Evolutionary conservation across 2,113 vertebrate species (phyloP).

Genomic region (Sminthopsis crassicaudata): DNA sequence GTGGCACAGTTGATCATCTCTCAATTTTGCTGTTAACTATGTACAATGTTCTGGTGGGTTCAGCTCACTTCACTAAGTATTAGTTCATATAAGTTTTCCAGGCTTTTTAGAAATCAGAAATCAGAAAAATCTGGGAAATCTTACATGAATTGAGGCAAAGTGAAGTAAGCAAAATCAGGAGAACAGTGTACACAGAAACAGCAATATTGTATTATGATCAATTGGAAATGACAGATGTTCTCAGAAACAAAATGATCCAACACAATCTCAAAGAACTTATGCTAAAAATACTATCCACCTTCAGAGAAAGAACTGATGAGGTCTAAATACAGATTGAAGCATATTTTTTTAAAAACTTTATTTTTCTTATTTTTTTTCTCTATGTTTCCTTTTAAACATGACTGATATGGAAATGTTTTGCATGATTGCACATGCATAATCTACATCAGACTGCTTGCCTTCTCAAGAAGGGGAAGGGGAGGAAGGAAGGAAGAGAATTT

Average conservation of each 20-base stretch:
- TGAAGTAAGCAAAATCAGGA: neutral
- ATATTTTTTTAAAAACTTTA: neutral
- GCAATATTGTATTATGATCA: neutral
- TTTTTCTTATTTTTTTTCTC: too few relatives aligned
- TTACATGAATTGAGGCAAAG: neutral
- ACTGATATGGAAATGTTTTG: too few relatives aligned
- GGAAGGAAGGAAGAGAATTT: neutral
- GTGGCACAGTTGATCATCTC: too few relatives aligned
- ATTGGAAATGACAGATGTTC: neutral
- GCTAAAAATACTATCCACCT: neutral
- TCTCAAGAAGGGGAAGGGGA: neutral
- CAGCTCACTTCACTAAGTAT: too few relatives aligned
- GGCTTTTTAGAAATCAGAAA: too few relatives aligned
- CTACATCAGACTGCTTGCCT: neutral
- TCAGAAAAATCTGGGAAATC: neutral
- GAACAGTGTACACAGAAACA: neutral
- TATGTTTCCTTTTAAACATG: too few relatives aligned
- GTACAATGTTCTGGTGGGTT: too few relatives aligned
- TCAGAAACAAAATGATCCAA: neutral
- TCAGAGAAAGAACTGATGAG: neutral
- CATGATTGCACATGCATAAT: too few relatives aligned
- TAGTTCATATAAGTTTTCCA: too few relatives aligned
- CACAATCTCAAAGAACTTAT: neutral
- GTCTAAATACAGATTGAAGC: neutral
- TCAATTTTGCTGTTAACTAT: too few relatives aligned